A percentile compares a stretch with the other conserved stretches of the same genome.
These are phyloP conservation scores for Brachyalestes nurse DNA, from an alignment of 2,797 vertebrate genomes.

Conservation along the genomic window DNA sequence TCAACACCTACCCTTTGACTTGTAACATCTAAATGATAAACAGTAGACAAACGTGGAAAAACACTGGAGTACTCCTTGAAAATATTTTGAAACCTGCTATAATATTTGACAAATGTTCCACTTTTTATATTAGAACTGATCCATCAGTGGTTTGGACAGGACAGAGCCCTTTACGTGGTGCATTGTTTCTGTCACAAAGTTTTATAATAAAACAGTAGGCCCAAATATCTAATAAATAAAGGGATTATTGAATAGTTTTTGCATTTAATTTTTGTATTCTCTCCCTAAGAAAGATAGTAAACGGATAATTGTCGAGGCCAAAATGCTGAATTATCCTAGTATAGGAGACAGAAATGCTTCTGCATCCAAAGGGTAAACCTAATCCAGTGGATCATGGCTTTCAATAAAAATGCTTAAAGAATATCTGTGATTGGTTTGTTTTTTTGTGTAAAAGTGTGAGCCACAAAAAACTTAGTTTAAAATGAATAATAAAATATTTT, in stretches of 20 bases:
- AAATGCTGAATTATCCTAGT: constrained; percentile 33
- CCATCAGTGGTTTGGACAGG: constrained; percentile 4
- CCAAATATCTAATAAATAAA: too few species aligned
- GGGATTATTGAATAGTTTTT: constrained; percentile 11
- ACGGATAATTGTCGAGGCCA: constrained; percentile 17
- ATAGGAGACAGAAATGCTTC: constrained; percentile 36
- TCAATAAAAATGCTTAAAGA: constrained; percentile 1
- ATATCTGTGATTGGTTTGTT: not conserved
- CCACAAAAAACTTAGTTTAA: too few species aligned
- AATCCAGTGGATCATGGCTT: constrained; percentile 27
- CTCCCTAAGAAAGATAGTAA: constrained; percentile 41
- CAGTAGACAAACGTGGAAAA: not conserved
- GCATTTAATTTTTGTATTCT: constrained; percentile 3
- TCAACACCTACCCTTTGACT: not conserved
- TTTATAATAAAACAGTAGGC: constrained; percentile 6
- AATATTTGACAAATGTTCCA: not conserved
- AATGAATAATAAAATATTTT: too few species aligned
- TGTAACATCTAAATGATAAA: not conserved
- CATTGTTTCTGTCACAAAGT: not conserved
- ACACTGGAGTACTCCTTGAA: not conserved
- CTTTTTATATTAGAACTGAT: constrained; percentile 1
- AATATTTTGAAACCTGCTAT: not conserved
- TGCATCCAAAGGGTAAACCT: constrained; percentile 39
- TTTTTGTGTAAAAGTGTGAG: too few species aligned
- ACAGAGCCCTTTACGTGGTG: constrained; percentile 10